A percentile compares a stretch with the other conserved stretches of the same genome.
Evolutionary conservation across 2,113 vertebrate genomes (phyloP).

Genomic region (Corythaeola cristata): DNA sequence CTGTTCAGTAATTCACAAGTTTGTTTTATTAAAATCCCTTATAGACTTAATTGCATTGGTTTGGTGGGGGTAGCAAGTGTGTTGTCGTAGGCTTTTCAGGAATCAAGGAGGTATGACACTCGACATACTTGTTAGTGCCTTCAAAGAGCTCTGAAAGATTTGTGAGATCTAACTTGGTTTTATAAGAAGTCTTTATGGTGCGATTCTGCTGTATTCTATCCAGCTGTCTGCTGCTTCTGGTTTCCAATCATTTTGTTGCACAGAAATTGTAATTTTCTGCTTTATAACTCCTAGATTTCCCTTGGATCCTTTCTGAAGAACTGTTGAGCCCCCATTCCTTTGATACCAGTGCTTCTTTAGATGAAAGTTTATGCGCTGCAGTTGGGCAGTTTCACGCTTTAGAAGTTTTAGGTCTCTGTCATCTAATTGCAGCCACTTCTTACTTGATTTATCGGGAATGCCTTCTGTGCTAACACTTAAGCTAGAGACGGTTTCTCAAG

Average conservation of each 20-base stretch:
- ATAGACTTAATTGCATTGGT: neutral
- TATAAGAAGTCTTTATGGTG: neutral
- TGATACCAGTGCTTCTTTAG: neutral
- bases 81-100: neutral
- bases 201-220: neutral
- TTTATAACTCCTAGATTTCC: neutral
- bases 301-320: neutral
- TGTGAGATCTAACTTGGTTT: neutral
- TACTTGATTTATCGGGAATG: neutral
- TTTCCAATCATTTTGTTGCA: neutral
- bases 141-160: neutral
- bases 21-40: fast-evolving
- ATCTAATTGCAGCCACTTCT: neutral
- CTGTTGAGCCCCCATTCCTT: neutral
- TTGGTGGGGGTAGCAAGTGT: neutral
- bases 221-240: neutral
- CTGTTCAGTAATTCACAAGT: neutral
- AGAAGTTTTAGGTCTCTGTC: neutral
- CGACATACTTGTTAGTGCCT: neutral
- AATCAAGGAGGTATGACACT: neutral
- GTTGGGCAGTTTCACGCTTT: neutral
- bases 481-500: neutral
- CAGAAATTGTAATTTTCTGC: neutral
- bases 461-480: neutral
- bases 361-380: neutral